These are phyloP conservation scores for Takifugu flavidus DNA, from an alignment of 2,113 vertebrate genomes.

Conservation along the genomic window DNA sequence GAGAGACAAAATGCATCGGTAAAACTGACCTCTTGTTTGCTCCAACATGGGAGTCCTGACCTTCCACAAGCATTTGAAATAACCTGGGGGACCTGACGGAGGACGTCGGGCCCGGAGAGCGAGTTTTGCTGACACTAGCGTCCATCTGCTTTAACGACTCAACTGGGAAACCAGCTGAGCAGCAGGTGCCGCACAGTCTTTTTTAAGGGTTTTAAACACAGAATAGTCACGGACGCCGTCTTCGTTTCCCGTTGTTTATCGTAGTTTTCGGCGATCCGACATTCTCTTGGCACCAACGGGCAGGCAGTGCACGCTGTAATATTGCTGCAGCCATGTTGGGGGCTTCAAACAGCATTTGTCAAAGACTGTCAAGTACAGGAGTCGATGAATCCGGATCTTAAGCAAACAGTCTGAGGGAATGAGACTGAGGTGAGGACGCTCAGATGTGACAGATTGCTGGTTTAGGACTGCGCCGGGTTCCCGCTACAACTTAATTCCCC, in stretches of 20 bases:
- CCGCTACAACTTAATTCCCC: conserved; percentile 35
- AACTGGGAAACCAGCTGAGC: conserved; percentile 33
- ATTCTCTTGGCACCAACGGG: no score
- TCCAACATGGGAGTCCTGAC: conserved; percentile 64
- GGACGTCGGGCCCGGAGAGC: conserved; percentile 51
- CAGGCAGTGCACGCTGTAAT: not conserved
- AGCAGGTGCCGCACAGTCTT: conserved; percentile 36
- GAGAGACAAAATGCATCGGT: conserved; percentile 51
- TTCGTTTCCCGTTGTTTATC: no score
- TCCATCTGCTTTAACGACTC: conserved; percentile 65
- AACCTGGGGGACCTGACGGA: conserved; percentile 58
- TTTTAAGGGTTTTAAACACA: conserved; percentile 5
- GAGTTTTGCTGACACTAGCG: conserved; percentile 64
- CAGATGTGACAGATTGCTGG: conserved; percentile 28
- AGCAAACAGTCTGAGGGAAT: not conserved
- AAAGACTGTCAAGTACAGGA: not conserved
- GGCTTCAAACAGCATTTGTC: conserved; percentile 26
- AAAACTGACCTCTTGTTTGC: conserved; percentile 62
- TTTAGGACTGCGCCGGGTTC: conserved; percentile 35
- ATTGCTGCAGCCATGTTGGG: not conserved
- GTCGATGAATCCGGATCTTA: not conserved
- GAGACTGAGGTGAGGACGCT: conserved; percentile 8
- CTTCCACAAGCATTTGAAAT: conserved; percentile 62
- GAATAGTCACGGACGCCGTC: no score
- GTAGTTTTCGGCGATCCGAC: no score